phyloP scores from a whole-genome alignment of 1,140 invertebrate genomes.

The Globodera rostochiensis region DNA sequence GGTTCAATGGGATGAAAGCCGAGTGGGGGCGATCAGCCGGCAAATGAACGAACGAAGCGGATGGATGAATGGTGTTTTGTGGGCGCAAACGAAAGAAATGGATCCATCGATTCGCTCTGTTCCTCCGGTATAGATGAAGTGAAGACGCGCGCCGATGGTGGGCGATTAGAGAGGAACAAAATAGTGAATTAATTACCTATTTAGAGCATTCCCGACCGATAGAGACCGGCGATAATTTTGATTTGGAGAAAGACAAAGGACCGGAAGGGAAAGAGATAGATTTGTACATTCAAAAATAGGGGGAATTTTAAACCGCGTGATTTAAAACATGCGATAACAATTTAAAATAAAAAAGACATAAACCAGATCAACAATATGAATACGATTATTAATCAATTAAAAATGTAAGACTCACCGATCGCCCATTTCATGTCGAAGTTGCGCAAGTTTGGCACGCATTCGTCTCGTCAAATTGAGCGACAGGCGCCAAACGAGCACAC shows the following conservation, averaged over 20 bases:
- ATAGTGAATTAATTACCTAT: conserved; percentile 1
- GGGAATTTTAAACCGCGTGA: too few species aligned
- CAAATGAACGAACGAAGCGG: not conserved
- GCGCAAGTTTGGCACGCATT: conserved; percentile 38
- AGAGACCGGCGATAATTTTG: not conserved
- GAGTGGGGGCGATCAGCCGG: not conserved
- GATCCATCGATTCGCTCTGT: not conserved
- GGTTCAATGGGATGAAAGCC: not conserved
- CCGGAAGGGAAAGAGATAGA: too few species aligned
- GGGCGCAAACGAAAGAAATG: not conserved
- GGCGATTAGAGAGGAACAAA: not conserved
- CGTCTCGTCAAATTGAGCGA: conserved; percentile 46
- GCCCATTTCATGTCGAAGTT: conserved; percentile 11
- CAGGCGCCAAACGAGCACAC: conserved; percentile 55
- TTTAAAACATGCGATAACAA: too few species aligned
- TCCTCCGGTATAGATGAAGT: too few species aligned
- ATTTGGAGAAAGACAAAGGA: not conserved
- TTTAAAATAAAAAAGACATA: too few species aligned
- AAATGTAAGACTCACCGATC: not conserved
- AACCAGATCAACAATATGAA: not conserved
- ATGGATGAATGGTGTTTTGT: not conserved
- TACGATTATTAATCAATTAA: not conserved
- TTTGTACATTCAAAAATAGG: not conserved
- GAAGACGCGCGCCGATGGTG: not conserved
- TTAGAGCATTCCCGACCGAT: not conserved